Conservation (phyloP, 2,797 vertebrate species). For the Benthosema pterotum region DNA sequence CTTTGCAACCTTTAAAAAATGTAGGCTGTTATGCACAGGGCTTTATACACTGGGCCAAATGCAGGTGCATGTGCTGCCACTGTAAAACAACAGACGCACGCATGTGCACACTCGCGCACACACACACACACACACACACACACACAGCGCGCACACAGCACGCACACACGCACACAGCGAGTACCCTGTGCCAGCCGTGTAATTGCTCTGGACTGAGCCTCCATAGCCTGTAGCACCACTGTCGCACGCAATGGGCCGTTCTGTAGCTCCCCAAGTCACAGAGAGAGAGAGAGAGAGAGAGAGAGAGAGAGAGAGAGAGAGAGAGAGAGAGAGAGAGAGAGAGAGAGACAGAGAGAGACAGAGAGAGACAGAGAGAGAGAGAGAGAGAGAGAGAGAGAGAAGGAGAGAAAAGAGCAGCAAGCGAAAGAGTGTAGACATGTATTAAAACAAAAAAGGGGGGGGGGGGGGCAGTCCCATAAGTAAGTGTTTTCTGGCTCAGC, state of each 20-base stretch:
- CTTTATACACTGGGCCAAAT: slow-evolving; percentile 29
- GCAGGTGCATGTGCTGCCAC: slow-evolving; percentile 62
- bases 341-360: slow-evolving; percentile 36
- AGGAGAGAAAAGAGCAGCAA: slow-evolving; percentile 25
- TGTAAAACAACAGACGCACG: slow-evolving; percentile 3
- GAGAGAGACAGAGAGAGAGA: slow-evolving; percentile 24
- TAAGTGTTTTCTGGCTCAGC: slow-evolving; percentile 36
- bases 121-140: background rate
- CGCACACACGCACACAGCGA: slow-evolving; percentile 16
- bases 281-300: slow-evolving; percentile 24
- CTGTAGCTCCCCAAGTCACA: slow-evolving; percentile 60
- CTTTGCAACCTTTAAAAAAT: slow-evolving; percentile 24
- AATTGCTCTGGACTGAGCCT: slow-evolving; percentile 59
- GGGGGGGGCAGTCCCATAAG: slow-evolving; percentile 48
- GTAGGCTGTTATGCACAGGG: background rate
- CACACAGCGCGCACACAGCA: background rate
- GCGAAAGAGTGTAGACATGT: slow-evolving; percentile 41
- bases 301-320: slow-evolving; percentile 26
- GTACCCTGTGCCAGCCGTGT: slow-evolving; percentile 29
- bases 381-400: slow-evolving; percentile 44
- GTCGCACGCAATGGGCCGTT: slow-evolving; percentile 67
- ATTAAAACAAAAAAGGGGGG: slow-evolving; percentile 33
- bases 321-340: slow-evolving; percentile 37
- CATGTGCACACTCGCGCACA: background rate
- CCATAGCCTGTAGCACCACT: slow-evolving; percentile 41